Percentiles rank a stretch among this genome's conserved stretches.
Conservation (phyloP, 2,113 vertebrate species). For the Malurus alboscapulatus region DNA sequence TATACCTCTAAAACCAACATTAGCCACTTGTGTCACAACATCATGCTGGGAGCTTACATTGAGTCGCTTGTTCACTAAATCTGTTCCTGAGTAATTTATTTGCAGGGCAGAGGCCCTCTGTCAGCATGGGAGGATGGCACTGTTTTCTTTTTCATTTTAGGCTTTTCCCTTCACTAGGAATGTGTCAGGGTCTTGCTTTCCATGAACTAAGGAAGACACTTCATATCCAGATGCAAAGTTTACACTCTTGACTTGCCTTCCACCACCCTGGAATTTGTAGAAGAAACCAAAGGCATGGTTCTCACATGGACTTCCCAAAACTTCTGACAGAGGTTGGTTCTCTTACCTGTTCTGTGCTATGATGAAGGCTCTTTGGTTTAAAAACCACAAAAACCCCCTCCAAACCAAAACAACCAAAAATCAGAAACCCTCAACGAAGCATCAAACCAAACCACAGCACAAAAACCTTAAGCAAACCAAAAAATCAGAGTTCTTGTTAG, state of each 20-base stretch:
- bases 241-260: rapidly evolving
- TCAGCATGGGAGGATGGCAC: neutral
- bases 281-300: neutral
- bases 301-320: neutral
- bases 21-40: constrained; percentile 29
- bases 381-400: neutral
- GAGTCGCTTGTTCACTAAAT: constrained; percentile 14
- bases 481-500: neutral
- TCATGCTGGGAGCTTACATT: neutral
- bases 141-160: neutral
- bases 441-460: neutral
- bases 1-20: constrained; percentile 25
- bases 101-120: neutral
- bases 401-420: neutral
- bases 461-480: neutral
- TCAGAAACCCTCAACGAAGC: neutral
- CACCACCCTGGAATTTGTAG: neutral
- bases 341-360: neutral
- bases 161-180: neutral
- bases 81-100: neutral
- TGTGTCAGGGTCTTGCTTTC: neutral
- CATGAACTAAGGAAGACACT: rapidly evolving
- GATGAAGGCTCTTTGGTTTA: neutral
- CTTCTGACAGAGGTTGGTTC: neutral
- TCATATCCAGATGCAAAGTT: neutral